phyloP scores from a whole-genome alignment of 2,113 vertebrate genomes.

The Oreochromis tanganicae region DNA sequence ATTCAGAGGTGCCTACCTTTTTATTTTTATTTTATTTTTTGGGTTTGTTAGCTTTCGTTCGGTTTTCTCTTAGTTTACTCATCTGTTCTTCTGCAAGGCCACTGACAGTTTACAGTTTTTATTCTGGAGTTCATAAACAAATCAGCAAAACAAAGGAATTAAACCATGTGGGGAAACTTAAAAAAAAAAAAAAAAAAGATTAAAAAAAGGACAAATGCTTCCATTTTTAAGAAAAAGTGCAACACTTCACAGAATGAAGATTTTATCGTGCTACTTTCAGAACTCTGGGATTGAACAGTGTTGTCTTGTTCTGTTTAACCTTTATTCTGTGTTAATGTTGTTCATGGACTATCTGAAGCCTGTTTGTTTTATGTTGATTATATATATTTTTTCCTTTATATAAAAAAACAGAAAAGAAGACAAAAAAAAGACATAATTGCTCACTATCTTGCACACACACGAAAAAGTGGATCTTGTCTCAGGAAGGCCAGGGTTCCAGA shows the following conservation, averaged over 20 bases:
- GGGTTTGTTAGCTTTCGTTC: slow-evolving; percentile 61
- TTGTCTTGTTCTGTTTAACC: slow-evolving; percentile 75
- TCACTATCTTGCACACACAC: slow-evolving; percentile 94
- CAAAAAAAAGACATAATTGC: slow-evolving; percentile 72
- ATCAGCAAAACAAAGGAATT: slow-evolving; percentile 48
- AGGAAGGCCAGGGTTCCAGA: slow-evolving; percentile 97
- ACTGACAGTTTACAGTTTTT: slow-evolving; percentile 75
- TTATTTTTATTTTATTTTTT: neutral
- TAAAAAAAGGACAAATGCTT: slow-evolving; percentile 81
- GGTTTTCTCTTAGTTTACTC: slow-evolving; percentile 36
- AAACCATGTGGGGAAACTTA: slow-evolving; percentile 2
- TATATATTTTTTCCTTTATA: slow-evolving; percentile 61
- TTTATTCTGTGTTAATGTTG: slow-evolving; percentile 64
- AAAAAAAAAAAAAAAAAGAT: slow-evolving; percentile 1
- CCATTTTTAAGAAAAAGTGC: slow-evolving; percentile 70
- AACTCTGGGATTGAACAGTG: slow-evolving; percentile 96
- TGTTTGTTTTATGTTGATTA: slow-evolving; percentile 66
- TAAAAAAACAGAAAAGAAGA: slow-evolving; percentile 13
- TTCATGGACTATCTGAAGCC: slow-evolving; percentile 68
- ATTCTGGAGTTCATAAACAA: slow-evolving; percentile 74
- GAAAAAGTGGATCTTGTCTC: slow-evolving; percentile 90
- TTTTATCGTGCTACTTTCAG: slow-evolving; percentile 82
- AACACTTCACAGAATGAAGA: slow-evolving; percentile 87
- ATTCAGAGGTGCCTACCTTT: slow-evolving; percentile 88
- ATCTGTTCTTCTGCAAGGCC: slow-evolving; percentile 61